Evolutionary conservation across 2,797 vertebrate species (phyloP).

Genomic region (Orestias chungarensis): DNA sequence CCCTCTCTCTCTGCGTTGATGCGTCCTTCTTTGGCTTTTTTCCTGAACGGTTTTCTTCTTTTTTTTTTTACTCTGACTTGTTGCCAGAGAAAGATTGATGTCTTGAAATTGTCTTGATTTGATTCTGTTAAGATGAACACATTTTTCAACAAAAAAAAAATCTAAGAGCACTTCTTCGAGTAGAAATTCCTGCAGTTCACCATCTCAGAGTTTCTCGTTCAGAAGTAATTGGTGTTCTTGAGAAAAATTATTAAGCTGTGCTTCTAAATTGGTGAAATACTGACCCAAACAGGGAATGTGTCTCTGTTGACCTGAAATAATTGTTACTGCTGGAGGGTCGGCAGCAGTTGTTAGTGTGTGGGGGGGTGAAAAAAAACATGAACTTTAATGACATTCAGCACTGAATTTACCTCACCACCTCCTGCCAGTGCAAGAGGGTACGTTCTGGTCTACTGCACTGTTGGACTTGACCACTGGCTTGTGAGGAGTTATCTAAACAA

Average conservation of each 20-base stretch:
- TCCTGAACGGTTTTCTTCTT: constrained; percentile 59
- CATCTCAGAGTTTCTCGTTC: constrained; percentile 36
- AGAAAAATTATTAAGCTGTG: constrained; percentile 50
- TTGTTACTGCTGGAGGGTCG: constrained; percentile 43
- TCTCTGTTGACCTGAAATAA: constrained; percentile 24
- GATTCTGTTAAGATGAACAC: constrained; percentile 47
- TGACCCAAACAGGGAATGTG: constrained; percentile 47
- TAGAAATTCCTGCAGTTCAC: constrained; percentile 35
- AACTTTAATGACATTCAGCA: constrained; percentile 70
- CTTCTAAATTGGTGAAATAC: constrained; percentile 52
- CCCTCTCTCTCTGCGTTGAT: constrained; percentile 49
- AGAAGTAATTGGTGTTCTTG: constrained; percentile 50
- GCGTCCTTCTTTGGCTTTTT: constrained; percentile 43
- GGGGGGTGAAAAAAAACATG: constrained; percentile 33
- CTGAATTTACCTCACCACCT: constrained; percentile 75
- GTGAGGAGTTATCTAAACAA: constrained; percentile 79
- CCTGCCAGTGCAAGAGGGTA: constrained; percentile 72
- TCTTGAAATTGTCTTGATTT: constrained; percentile 20
- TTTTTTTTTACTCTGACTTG: constrained; percentile 48
- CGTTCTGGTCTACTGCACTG: constrained; percentile 74
- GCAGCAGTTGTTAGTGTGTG: constrained; percentile 52
- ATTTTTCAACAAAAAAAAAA: constrained; percentile 23
- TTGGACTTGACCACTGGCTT: constrained; percentile 71
- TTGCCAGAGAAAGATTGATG: constrained; percentile 14
- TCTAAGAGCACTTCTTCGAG: constrained; percentile 44